Conservation (phyloP, 2,888 invertebrate genomes). For the Quadroppia sp. region DNA sequence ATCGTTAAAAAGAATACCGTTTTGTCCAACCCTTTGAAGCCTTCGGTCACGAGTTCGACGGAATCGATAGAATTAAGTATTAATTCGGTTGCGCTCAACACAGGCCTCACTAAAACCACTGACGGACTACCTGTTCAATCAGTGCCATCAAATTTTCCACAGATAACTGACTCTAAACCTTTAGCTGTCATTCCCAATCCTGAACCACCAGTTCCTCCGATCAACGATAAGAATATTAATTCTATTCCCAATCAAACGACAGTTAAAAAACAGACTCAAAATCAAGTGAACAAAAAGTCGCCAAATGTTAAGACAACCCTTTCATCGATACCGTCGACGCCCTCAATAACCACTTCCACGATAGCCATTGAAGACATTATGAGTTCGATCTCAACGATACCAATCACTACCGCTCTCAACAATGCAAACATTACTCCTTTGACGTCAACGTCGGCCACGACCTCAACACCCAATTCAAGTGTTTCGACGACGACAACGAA, state of each 20-base stretch:
- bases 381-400: not conserved
- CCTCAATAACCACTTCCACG: not conserved
- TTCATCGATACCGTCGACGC: not conserved
- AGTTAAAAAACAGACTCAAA: not conserved
- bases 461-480: not conserved
- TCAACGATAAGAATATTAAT: not conserved
- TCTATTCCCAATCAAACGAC: not conserved
- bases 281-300: not conserved
- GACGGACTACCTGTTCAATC: not conserved
- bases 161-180: not conserved
- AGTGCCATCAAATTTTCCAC: not conserved
- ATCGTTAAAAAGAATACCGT: not conserved
- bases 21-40: not conserved
- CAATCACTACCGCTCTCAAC: not conserved
- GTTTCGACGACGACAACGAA: slow-evolving; percentile 11
- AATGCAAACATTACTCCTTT: not conserved
- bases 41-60: not conserved
- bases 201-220: not conserved
- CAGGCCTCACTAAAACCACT: not conserved
- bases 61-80: slow-evolving; percentile 14
- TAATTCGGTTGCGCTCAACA: slow-evolving; percentile 16
- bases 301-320: slow-evolving; percentile 5
- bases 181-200: not conserved
- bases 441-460: not conserved
- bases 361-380: slow-evolving; percentile 4